Percentiles rank a stretch among this genome's conserved stretches.
Conservation (phyloP, 2,797 vertebrate species). For the Ctenopoma kingsleyae region DNA sequence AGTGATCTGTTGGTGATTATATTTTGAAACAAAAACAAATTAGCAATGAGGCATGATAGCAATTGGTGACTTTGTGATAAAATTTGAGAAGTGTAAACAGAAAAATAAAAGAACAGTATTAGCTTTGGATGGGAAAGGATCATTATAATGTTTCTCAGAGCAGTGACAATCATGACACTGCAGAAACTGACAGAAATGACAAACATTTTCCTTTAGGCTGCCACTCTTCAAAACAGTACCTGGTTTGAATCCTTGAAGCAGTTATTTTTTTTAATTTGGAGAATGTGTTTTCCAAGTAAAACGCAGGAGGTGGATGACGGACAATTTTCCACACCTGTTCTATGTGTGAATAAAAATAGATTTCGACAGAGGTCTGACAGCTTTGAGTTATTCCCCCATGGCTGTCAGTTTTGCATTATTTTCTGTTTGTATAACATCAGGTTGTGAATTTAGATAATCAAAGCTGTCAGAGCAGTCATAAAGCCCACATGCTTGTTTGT, state of each 20-base stretch:
- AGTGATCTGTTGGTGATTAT: conserved; percentile 1
- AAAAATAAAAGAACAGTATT: background rate
- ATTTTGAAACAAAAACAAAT: conserved; percentile 7
- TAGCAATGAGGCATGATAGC: conserved; percentile 2
- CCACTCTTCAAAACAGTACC: conserved; percentile 1
- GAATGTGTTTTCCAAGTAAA: conserved; percentile 1
- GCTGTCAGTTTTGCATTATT: conserved; percentile 26
- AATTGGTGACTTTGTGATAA: background rate
- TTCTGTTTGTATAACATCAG: conserved; percentile 9
- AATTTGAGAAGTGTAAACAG: background rate
- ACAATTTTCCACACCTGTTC: conserved; percentile 9
- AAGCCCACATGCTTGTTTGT: background rate
- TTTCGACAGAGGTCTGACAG: conserved; percentile 22
- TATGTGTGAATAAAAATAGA: conserved; percentile 16
- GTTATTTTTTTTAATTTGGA: conserved; percentile 2
- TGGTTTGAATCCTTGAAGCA: background rate
- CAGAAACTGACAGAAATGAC: conserved; percentile 9
- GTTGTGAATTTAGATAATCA: conserved; percentile 26
- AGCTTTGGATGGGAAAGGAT: background rate
- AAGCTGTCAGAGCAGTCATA: background rate
- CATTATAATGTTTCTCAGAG: background rate
- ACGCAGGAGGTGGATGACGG: conserved; percentile 3
- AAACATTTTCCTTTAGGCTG: conserved; percentile 11
- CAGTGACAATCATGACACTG: conserved; percentile 4
- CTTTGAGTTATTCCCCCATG: background rate